Base-by-base conservation (phyloP, 92 coral and sea anemone species). In the Ricordea florida region DNA sequence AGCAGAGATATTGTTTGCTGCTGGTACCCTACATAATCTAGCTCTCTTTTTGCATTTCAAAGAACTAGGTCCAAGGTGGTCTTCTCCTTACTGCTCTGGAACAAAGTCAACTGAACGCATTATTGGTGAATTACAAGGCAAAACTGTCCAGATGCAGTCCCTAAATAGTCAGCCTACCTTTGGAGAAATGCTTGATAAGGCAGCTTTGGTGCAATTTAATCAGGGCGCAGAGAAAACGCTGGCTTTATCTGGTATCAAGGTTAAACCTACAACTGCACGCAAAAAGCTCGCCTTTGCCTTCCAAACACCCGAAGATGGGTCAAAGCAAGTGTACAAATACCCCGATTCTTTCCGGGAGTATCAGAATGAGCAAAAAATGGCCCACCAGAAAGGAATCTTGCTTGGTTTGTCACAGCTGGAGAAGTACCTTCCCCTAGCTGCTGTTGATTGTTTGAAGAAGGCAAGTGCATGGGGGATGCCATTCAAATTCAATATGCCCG, bases 1-100 rank as follows among this genome's bases (percentile, higher is more conserved):
- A n/a, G 56, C 66, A 16, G 82, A 76, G 51, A 18, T 63, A 22
- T 58, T 48, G 31, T 62, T 62, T 76, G 74, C 82, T 7, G 82
- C 74, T 3, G 82, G 72, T 7, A 76, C 82, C 14, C 53, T 76
- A 2, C 57, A 76, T 30, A 48, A 76, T 62, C 57, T 76, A 13
- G 74, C 82, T 22, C 31, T 76, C 7, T 76, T 37, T 50, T 50
- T 62, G 32, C 82, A 76, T 43, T 62, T 76, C 30, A 53, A 33
- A 2, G 48, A 48, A 25, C 15, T 61, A 27, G 62, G 79, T 3
- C 56, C 73, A n/a, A 18, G 46, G 11, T 76, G 74, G 82, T 11
- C 52, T 26, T 76, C 74, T 17, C 74, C 82, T 36, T 35, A 59
- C 26, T 44, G 53, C 42, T 42, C 70, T 4, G 38, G 69, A 44